A percentile compares a stretch with the other conserved stretches of the same genome.
These are phyloP conservation scores for Scrobipalpa atriplicella DNA, from an alignment of 2,888 invertebrate genomes.

Conservation along the genomic window DNA sequence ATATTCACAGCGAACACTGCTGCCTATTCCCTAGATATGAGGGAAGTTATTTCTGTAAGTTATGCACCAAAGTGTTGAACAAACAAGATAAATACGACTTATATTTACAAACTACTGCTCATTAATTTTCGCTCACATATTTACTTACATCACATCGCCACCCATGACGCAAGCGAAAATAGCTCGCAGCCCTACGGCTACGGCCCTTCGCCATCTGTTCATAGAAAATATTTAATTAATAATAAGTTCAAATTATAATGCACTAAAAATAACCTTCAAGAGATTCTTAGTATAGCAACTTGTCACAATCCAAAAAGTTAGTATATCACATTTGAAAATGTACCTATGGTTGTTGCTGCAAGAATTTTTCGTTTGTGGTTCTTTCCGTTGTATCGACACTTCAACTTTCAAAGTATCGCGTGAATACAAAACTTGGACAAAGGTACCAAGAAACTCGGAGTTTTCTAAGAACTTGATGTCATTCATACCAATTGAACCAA, in stretches of 20 bases:
- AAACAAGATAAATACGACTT: too few relatives aligned
- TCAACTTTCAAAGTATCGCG: slow-evolving; percentile 1
- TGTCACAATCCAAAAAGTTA: background rate
- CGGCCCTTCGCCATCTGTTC: slow-evolving; percentile 2
- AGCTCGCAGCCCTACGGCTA: background rate
- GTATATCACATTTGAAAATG: background rate
- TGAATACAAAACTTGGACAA: slow-evolving; percentile 9
- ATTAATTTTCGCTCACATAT: too few relatives aligned
- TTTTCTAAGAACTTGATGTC: background rate
- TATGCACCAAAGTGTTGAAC: too few relatives aligned
- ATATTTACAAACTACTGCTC: too few relatives aligned
- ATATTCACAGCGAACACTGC: too few relatives aligned
- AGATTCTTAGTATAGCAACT: background rate
- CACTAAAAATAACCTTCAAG: background rate
- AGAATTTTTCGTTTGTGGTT: background rate
- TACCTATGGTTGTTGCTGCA: background rate
- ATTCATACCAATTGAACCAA: background rate
- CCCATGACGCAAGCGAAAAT: background rate
- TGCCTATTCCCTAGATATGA: too few relatives aligned
- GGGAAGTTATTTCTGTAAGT: too few relatives aligned
- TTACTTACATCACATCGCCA: too few relatives aligned
- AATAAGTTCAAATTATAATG: background rate
- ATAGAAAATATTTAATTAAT: slow-evolving; percentile 6
- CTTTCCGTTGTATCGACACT: background rate
- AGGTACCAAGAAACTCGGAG: background rate